These are phyloP conservation scores for Colinus virginianus DNA, from an alignment of 2,113 vertebrate species.

Conservation along the genomic window DNA sequence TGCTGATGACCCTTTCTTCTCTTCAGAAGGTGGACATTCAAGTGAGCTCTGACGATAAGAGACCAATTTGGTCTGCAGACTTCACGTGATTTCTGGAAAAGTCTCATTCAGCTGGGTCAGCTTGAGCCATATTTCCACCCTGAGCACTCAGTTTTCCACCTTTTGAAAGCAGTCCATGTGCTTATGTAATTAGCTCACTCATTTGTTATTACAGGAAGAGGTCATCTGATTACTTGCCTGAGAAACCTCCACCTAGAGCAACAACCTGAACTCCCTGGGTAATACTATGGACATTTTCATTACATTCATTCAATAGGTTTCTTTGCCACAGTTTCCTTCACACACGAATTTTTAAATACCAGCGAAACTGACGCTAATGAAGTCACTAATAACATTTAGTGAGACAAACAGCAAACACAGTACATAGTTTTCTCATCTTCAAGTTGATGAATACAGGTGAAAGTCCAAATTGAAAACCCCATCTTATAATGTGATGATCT, in stretches of 20 bases:
- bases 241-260: neutral
- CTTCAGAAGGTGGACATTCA: neutral
- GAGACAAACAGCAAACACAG: neutral
- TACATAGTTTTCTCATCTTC: neutral
- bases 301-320: too few species aligned
- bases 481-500: neutral
- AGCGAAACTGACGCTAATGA: neutral
- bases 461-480: neutral
- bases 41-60: rapidly evolving
- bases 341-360: rapidly evolving
- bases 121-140: neutral
- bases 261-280: rapidly evolving
- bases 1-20: neutral
- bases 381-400: neutral
- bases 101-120: neutral
- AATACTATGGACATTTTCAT: neutral
- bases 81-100: neutral
- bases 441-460: neutral
- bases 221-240: neutral
- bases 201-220: constrained; percentile 10
- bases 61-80: neutral
- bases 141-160: neutral
- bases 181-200: neutral
- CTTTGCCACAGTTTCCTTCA: neutral
- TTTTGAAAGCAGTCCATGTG: neutral